These are phyloP conservation scores for Turnix velox DNA, from an alignment of 2,113 vertebrate species.

Conservation along the genomic window DNA sequence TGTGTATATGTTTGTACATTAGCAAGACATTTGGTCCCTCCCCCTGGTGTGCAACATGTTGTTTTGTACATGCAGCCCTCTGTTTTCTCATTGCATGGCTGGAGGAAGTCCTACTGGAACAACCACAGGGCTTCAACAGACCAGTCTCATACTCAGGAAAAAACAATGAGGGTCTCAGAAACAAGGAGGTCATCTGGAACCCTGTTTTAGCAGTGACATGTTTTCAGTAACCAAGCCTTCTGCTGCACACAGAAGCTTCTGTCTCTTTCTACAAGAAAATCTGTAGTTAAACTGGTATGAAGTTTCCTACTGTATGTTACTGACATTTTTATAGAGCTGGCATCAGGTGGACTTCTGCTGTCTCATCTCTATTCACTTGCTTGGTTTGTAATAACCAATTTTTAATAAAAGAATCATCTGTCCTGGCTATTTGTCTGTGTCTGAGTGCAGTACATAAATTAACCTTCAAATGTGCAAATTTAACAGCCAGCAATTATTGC, in stretches of 20 bases:
- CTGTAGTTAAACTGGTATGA: neutral
- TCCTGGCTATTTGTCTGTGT: neutral
- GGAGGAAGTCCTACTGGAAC: neutral
- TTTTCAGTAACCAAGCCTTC: neutral
- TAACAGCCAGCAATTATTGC: neutral
- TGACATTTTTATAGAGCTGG: neutral
- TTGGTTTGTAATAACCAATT: slow-evolving; percentile 23
- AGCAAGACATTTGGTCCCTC: neutral
- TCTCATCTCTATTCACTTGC: neutral
- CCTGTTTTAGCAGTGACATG: neutral
- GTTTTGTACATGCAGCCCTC: neutral
- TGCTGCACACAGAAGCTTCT: neutral
- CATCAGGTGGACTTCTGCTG: neutral
- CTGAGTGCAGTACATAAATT: neutral
- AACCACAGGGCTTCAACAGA: neutral
- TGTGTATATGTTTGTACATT: neutral
- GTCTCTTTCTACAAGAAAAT: neutral
- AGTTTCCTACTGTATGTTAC: neutral
- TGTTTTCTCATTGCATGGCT: neutral
- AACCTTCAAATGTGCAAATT: slow-evolving; percentile 32
- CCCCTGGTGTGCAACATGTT: neutral
- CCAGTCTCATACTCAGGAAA: neutral
- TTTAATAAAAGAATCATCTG: neutral
- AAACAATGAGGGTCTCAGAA: neutral
- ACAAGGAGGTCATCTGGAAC: neutral